Conservation (phyloP, 1,140 invertebrate species). For the Zeugodacus cucurbitae region DNA sequence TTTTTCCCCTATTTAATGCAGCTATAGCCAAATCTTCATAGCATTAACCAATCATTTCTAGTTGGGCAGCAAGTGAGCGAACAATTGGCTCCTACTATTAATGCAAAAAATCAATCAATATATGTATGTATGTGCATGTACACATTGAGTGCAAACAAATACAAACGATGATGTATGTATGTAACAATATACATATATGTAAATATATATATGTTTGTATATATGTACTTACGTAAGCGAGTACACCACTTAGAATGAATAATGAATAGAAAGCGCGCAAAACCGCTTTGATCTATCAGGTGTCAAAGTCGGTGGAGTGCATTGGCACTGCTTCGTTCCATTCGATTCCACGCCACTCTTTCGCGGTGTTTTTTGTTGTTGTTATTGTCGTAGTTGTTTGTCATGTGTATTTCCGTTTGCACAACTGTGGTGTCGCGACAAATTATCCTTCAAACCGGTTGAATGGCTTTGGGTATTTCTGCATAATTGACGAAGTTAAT, state of each 20-base stretch:
- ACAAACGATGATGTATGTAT: background rate
- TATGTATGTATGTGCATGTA: background rate
- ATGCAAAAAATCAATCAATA: slow-evolving; percentile 20
- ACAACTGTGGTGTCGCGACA: slow-evolving; percentile 18
- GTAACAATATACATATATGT: background rate
- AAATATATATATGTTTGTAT: background rate
- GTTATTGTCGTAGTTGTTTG: background rate
- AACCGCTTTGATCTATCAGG: slow-evolving; percentile 36
- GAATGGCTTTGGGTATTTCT: slow-evolving; percentile 26
- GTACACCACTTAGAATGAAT: slow-evolving; percentile 33
- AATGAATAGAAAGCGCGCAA: slow-evolving; percentile 31
- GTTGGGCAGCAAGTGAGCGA: background rate
- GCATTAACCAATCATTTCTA: background rate
- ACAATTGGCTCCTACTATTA: background rate
- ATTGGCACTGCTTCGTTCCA: slow-evolving; percentile 23
- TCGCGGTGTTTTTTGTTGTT: background rate
- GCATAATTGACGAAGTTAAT: slow-evolving; percentile 38
- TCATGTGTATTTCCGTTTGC: slow-evolving; percentile 33
- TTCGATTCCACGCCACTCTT: background rate
- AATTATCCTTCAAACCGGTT: slow-evolving; percentile 38
- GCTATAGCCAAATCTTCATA: no score
- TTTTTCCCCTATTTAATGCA: no score
- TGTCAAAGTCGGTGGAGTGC: slow-evolving; percentile 34
- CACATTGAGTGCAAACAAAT: background rate
- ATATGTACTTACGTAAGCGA: background rate